phyloP scores from a whole-genome alignment of 2,113 vertebrate species.

The Micronycteris hirsuta region DNA sequence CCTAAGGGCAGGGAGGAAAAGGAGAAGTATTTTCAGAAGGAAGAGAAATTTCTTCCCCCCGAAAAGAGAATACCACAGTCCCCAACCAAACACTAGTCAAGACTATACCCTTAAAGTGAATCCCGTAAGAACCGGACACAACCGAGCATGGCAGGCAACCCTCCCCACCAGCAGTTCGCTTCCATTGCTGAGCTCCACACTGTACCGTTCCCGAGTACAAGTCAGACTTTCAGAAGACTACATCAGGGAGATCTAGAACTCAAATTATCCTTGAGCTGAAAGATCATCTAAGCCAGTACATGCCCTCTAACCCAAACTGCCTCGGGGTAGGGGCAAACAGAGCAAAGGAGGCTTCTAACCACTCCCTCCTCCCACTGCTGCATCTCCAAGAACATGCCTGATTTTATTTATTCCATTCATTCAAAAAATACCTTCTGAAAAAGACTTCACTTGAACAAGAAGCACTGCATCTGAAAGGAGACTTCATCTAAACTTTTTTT shows the following conservation, averaged over 20 bases:
- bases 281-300: background rate
- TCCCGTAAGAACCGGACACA: background rate
- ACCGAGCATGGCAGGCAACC: background rate
- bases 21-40: background rate
- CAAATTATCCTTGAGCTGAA: background rate
- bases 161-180: background rate
- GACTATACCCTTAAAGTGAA: background rate
- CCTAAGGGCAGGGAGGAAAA: background rate
- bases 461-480: background rate
- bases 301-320: constrained; percentile 9
- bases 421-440: constrained; percentile 1
- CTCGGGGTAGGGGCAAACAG: background rate
- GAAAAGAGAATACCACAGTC: constrained; percentile 6
- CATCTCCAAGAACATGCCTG: background rate
- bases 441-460: background rate
- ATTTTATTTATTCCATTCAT: background rate
- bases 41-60: background rate
- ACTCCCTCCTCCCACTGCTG: background rate
- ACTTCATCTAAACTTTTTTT: background rate
- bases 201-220: background rate
- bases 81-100: background rate
- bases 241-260: background rate
- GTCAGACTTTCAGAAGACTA: background rate
- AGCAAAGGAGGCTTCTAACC: background rate
- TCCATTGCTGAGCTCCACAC: background rate